These are phyloP conservation scores for Hypanus sabinus DNA, from an alignment of 2,113 vertebrate genomes.

Conservation along the genomic window DNA sequence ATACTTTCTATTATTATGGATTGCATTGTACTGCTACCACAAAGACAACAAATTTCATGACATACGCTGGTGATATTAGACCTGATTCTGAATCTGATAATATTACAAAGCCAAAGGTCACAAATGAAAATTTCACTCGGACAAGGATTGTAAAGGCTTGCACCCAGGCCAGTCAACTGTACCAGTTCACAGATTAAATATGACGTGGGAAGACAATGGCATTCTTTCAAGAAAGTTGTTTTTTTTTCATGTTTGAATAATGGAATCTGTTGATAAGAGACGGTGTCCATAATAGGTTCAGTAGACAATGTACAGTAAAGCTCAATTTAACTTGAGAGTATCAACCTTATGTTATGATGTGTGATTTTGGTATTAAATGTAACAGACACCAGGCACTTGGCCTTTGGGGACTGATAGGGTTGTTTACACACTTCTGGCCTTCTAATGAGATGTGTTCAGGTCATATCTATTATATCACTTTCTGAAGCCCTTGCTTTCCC, in stretches of 20 bases:
- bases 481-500: neutral
- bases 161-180: neutral
- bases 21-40: too few relatives aligned
- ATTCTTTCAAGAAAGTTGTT: neutral
- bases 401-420: neutral
- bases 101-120: neutral
- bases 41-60: too few relatives aligned
- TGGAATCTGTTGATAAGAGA: neutral
- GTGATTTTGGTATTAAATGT: slow-evolving; percentile 6
- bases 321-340: neutral
- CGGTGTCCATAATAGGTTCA: neutral
- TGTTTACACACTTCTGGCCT: slow-evolving; percentile 28
- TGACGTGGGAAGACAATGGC: neutral
- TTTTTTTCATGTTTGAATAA: neutral
- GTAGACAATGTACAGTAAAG: neutral
- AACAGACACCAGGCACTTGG: neutral
- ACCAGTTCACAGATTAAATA: neutral
- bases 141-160: neutral
- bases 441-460: slow-evolving; percentile 17
- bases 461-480: neutral
- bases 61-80: too few relatives aligned
- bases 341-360: neutral
- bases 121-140: neutral
- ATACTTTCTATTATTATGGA: too few relatives aligned
- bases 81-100: neutral